Evolutionary conservation across 2,113 vertebrate species (phyloP).

Genomic region (Cyprinodon tularosa): DNA sequence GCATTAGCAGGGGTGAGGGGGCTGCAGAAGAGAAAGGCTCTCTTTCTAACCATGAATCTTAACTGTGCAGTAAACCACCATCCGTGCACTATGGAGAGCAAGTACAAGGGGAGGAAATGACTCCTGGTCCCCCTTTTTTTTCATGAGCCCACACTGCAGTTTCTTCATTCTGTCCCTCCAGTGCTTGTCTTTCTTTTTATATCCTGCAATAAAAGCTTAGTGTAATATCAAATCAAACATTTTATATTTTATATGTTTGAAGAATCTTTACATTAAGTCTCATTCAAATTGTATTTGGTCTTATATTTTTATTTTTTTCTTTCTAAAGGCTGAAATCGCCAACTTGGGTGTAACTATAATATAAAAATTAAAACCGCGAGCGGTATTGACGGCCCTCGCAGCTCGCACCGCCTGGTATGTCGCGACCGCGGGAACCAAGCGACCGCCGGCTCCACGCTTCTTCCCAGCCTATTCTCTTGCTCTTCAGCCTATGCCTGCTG

Average conservation of each 20-base stretch:
- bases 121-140: slow-evolving; percentile 51
- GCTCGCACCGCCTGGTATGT: too few species aligned
- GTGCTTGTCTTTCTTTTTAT: slow-evolving; percentile 53
- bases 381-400: too few species aligned
- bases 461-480: too few species aligned
- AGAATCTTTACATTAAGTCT: not conserved
- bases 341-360: too few species aligned
- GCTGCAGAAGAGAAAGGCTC: slow-evolving; percentile 71
- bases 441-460: too few species aligned
- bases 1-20: slow-evolving; percentile 72
- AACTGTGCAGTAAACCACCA: slow-evolving; percentile 53
- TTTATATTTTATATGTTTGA: not conserved
- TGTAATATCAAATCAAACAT: slow-evolving; percentile 25
- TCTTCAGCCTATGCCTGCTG: too few species aligned
- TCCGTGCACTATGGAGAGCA: slow-evolving; percentile 64
- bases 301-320: not conserved
- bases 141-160: slow-evolving; percentile 49
- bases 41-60: slow-evolving; percentile 68
- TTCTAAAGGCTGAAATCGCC: not conserved
- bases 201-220: slow-evolving; percentile 54
- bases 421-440: too few species aligned
- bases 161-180: slow-evolving; percentile 48
- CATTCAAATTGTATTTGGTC: not conserved
- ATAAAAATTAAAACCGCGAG: too few species aligned
- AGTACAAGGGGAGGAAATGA: slow-evolving; percentile 65